Evolutionary conservation across 1,140 invertebrate genomes (phyloP), one percentile per base, ranked within the genome.

Genomic region (Tenebrio molitor): DNA sequence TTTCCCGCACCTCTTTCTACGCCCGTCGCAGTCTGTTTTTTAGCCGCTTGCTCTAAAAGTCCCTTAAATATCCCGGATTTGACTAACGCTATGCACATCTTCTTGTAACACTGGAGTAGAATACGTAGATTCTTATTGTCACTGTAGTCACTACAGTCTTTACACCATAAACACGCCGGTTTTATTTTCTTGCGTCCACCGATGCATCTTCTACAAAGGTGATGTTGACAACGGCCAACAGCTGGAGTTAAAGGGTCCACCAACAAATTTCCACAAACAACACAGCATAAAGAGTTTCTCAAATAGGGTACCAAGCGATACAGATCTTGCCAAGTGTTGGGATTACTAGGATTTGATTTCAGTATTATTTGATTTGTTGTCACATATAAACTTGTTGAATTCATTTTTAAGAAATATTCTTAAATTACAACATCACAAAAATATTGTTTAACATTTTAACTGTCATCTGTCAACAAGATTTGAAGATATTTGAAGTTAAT

Each of bases 61-160:
- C 85, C 86, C 74, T 87, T 86, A 79, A 91, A 94, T 44, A 93
- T 87, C 14, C 87, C 85, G 1, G 92, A 92, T 66, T 88, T 89
- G 63, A 89, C 89, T 67, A 97, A 85, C 83, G 93, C 95, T 79
- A 91, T 88, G 86, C 95, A 97, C 7, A 97, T 85, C 76, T 94
- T 93, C 83, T 94, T 94, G 80, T 95, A 97, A 84, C 94, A 95
- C 78, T 94, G 91, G 58, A 97, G 81, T 15, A 96, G 84, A 79
- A 94, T 91, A 63, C 92, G 86, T 77, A 97, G 84, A 72, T 92
- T 90, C 69, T 91, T 90, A 84, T 96, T 96, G 83, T 96, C 94
- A 15, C 89, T 85, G 83, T 96, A 97, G 74, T 91, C 90, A 10
- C 89, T 88, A 79, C 93, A 93, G 79, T 95, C 92, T 83, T 92